Evolutionary conservation across 2,797 vertebrate genomes (phyloP).

Genomic region (Xenops minutus): DNA sequence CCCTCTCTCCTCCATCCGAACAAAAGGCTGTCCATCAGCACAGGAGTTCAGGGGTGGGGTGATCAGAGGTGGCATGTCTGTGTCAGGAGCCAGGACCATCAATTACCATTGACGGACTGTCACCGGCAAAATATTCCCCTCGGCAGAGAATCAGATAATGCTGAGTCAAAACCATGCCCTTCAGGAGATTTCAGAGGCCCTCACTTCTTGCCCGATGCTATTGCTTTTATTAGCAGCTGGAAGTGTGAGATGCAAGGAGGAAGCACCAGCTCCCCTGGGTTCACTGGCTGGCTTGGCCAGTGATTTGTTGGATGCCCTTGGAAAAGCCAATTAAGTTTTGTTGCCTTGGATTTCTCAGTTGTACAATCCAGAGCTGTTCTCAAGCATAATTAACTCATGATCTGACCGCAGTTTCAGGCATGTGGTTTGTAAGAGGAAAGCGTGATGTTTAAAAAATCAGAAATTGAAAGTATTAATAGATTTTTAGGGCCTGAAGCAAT

Average conservation of each 20-base stretch:
- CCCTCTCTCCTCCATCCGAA: neutral
- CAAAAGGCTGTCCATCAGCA: neutral
- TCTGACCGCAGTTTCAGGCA: neutral
- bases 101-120: neutral
- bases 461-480: conserved; percentile 53
- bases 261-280: neutral
- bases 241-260: neutral
- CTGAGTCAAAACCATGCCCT: neutral
- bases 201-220: neutral
- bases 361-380: neutral
- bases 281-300: neutral
- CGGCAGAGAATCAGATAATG: neutral
- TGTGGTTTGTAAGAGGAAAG: conserved; percentile 5
- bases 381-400: conserved; percentile 39
- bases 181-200: neutral
- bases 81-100: neutral
- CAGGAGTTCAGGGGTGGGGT: neutral
- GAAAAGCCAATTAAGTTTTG: conserved; percentile 51
- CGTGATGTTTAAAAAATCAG: conserved; percentile 1
- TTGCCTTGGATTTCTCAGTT: conserved; percentile 27
- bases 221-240: neutral
- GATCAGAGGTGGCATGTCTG: neutral
- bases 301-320: conserved; percentile 52
- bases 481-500: conserved; percentile 43
- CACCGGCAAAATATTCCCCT: neutral